Percentiles rank a stretch among this genome's conserved stretches.
Conservation (phyloP, 2,113 vertebrate species). For the Hemibagrus wyckioides region DNA sequence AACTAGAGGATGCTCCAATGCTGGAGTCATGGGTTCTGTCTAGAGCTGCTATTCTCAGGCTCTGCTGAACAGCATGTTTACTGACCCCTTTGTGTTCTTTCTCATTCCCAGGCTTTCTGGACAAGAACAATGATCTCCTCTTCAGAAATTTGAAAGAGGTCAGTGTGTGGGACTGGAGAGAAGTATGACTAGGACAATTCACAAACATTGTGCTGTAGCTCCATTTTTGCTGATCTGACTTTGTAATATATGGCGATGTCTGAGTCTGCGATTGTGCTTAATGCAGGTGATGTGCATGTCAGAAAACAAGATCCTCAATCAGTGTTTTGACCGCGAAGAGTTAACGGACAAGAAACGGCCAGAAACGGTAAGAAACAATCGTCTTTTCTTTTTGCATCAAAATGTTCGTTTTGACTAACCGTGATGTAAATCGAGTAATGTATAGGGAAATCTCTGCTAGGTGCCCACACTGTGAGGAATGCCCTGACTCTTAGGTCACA, state of each 20-base stretch:
- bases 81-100: slow-evolving; percentile 48
- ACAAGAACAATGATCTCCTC: slow-evolving; percentile 98
- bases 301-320: slow-evolving; percentile 88
- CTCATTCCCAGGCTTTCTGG: slow-evolving; percentile 85
- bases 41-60: slow-evolving; percentile 9
- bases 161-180: slow-evolving; percentile 56
- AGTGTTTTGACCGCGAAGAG: slow-evolving; percentile 89
- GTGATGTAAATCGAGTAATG: background rate
- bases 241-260: slow-evolving; percentile 5
- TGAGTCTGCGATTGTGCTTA: slow-evolving; percentile 25
- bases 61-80: slow-evolving; percentile 15
- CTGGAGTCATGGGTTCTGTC: background rate
- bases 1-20: slow-evolving; percentile 23
- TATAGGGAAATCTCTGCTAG: slow-evolving; percentile 39
- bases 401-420: background rate
- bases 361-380: slow-evolving; percentile 82
- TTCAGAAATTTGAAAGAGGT: slow-evolving; percentile 98
- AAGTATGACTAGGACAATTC: slow-evolving; percentile 23
- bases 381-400: background rate
- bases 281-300: slow-evolving; percentile 91
- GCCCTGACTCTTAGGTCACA: slow-evolving; percentile 47
- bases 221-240: background rate
- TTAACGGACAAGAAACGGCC: slow-evolving; percentile 95
- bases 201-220: slow-evolving; percentile 13
- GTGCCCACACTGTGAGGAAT: slow-evolving; percentile 53